Conservation (phyloP, 1,140 invertebrate genomes). For the Bombus pyrosoma region DNA sequence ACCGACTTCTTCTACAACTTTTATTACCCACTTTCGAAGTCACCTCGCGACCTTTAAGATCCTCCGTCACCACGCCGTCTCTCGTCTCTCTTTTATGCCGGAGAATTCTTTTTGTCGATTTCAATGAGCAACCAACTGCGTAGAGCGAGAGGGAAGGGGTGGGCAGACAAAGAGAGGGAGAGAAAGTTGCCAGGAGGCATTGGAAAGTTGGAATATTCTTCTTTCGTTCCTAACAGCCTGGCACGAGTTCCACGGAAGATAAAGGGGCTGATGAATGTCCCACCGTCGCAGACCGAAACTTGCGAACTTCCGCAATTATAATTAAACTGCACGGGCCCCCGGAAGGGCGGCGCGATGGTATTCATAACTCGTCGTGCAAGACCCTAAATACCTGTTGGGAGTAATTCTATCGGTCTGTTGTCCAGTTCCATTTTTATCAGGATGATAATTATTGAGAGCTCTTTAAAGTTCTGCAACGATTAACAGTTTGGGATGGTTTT, state of each 20-base stretch:
- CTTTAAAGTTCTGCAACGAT: not conserved
- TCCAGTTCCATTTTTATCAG: not conserved
- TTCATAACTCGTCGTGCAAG: conserved; percentile 46
- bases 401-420: too few species aligned
- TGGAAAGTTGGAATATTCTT: conserved; percentile 57
- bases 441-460: not conserved
- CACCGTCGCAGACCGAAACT: conserved; percentile 26
- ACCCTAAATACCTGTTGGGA: conserved; percentile 17
- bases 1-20: conserved; percentile 58
- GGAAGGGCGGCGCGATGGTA: conserved; percentile 35
- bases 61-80: conserved; percentile 28
- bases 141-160: not conserved
- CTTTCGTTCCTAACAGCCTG: conserved; percentile 32
- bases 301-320: conserved; percentile 60
- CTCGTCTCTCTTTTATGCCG: not conserved
- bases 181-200: conserved; percentile 47
- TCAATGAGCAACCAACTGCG: conserved; percentile 28
- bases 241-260: conserved; percentile 50
- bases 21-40: conserved; percentile 68
- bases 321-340: conserved; percentile 52
- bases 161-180: not conserved
- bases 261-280: conserved; percentile 58
- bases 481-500: not conserved
- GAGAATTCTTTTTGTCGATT: conserved; percentile 44
- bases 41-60: conserved; percentile 65